Evolutionary conservation across 2,888 invertebrate genomes (phyloP), one percentile per base, ranked within the genome.

Genomic region (Tubulanus polymorphus): DNA sequence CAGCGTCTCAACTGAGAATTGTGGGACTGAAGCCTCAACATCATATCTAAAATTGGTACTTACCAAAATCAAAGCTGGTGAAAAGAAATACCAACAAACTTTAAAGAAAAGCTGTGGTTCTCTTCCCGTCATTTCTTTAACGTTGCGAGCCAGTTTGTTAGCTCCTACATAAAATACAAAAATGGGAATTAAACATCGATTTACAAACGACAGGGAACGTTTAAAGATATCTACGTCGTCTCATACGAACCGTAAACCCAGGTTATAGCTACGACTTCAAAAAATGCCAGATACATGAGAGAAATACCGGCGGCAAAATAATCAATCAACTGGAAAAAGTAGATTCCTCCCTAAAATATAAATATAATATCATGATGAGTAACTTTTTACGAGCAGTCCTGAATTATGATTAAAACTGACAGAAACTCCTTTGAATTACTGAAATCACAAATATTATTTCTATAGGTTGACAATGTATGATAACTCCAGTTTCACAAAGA

Each of bases 91-190:
- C 93, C 93, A 93, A 74, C 93, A 92, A 63, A 89, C 86, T 64
- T 88, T 85, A 73, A 93, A 88, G 78, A 91, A 93, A 35, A 87
- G 73, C 2, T 88, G 88, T 0, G 93, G 92, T 54, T 85, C 83
- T 30, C 84, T 82, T 65, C 91, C 91, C 29, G 92, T 93, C 92
- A 93, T 93, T 72, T 91, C 89, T 77, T 90, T 87, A 15, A 93
- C 87, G 75, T 93, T 91, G 69, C 85, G 85, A 6, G 90, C 87
- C 57, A 93, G 79, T 66, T 88, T 83, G 55, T 85, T 85, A 0
- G 89, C 88, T 35, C 93, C 46, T 75, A 58, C 27, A 27, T 23
- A 30, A 35, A n/a, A 20, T 27, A 12, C n/a, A n/a, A n/a, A n/a
- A n/a, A n/a, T n/a, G n/a, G n/a, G n/a, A n/a, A n/a, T n/a, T n/a